Evolutionary conservation across 2,888 invertebrate species (phyloP), one percentile per base, ranked within the genome.

Genomic region (Schizotus pectinicornis): DNA sequence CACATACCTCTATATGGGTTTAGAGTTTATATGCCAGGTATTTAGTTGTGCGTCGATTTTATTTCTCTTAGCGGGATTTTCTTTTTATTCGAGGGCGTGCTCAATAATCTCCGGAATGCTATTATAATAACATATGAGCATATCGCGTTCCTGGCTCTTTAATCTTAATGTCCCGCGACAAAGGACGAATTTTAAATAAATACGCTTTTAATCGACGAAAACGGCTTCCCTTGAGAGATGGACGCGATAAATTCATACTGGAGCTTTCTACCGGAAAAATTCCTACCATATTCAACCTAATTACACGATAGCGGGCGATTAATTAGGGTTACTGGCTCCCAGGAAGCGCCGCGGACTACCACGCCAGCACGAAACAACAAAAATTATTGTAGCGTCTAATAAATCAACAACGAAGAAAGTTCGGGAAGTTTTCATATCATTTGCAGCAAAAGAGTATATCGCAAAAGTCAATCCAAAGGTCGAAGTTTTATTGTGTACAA

Each of bases 81-180:
- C 38, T 45, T 46, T 42, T 47, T 41, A 47, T 36, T 42, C n/a
- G 41, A 54, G 54, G 47, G 54, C 54, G 54, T 34, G 47, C 47
- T 54, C 35, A 47, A 14, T 41, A 54, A 54, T 54, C 47, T 32
- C 35, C 54, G 54, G 54, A 54, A 54, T 54, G 47, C 54, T 32
- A 54, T 54, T 54, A 54, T 54, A 54, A 54, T 54, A 54, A 54
- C 54, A 47, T 54, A 54, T 41, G 54, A 47, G 49, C 49, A 47
- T 52, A 57, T 57, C 51, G 51, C 52, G 33, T 38, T 52, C 47
- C 35, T 37, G 31, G 48, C 46, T 52, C 52, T 51, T 57, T 57
- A 57, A 57, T 57, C 57, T 57, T 52, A 52, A 46, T 52, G 47
- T 13, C 33, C 32, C 6, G 37, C 57, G 52, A 52, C 57, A 52